Evolutionary conservation across 2,888 invertebrate species (phyloP).

Genomic region (Hypercompe scribonia): DNA sequence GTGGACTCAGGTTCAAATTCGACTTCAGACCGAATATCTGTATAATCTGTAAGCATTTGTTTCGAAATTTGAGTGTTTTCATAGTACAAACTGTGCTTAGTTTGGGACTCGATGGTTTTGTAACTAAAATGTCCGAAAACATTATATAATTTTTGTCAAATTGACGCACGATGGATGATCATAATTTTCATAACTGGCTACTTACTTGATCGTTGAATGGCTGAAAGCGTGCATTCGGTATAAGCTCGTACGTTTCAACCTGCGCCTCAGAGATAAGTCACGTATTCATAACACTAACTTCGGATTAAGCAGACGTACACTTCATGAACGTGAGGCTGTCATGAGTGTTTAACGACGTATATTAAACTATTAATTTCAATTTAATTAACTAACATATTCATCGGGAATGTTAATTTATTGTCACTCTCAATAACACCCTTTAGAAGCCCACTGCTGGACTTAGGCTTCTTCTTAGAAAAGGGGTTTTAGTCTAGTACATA

Average conservation of each 20-base stretch:
- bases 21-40: too few relatives aligned
- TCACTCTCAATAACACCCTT: too few relatives aligned
- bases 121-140: not conserved
- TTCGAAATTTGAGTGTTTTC: too few relatives aligned
- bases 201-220: constrained; percentile 53
- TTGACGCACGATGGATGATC: constrained; percentile 35
- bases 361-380: constrained; percentile 17
- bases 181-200: constrained; percentile 46
- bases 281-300: constrained; percentile 77
- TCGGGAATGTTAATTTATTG: not conserved
- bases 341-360: constrained; percentile 21
- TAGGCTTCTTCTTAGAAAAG: too few relatives aligned
- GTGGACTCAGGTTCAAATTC: too few relatives aligned
- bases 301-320: constrained; percentile 57
- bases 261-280: constrained; percentile 74
- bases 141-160: constrained; percentile 21
- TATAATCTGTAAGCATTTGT: too few relatives aligned
- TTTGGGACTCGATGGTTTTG: too few relatives aligned
- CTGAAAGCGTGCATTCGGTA: constrained; percentile 62
- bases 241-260: constrained; percentile 62
- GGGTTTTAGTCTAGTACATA: too few relatives aligned
- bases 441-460: too few relatives aligned
- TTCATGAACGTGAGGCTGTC: constrained; percentile 37
- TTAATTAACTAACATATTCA: not conserved
- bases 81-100: too few relatives aligned